A percentile compares a stretch with the other conserved stretches of the same genome.
Evolutionary conservation across 2,113 vertebrate genomes (phyloP).

Genomic region (Platichthys stellatus): DNA sequence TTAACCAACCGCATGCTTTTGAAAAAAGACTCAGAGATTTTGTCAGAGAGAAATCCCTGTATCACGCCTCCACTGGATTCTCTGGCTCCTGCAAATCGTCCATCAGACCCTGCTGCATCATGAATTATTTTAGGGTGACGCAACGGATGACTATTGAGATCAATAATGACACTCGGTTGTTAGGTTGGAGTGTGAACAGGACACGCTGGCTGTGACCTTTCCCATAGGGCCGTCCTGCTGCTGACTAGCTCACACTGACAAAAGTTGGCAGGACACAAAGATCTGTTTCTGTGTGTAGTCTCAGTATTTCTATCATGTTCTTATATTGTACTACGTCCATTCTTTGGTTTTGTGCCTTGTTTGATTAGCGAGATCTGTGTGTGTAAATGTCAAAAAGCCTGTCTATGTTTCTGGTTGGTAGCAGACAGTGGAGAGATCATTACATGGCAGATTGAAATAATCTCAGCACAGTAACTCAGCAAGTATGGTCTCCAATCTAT

Average conservation of each 20-base stretch:
- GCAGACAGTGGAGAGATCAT: constrained; percentile 21
- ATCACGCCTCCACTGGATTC: constrained; percentile 13
- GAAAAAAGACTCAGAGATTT: constrained; percentile 36
- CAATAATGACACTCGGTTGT: constrained; percentile 12
- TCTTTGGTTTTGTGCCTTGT: constrained; percentile 73
- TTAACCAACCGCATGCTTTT: constrained; percentile 56
- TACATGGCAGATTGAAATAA: constrained; percentile 21
- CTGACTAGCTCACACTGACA: constrained; percentile 4
- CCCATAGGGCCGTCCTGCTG: constrained; percentile 37
- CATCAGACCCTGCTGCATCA: constrained; percentile 43
- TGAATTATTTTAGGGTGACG: constrained; percentile 22
- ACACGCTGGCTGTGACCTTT: constrained; percentile 61
- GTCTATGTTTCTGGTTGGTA: constrained; percentile 42
- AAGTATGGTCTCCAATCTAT: neutral
- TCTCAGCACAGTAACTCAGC: constrained; percentile 1
- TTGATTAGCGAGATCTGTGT: constrained; percentile 41
- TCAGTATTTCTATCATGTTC: constrained; percentile 58
- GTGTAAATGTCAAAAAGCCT: constrained; percentile 41
- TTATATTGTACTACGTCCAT: constrained; percentile 61
- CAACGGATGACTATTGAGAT: neutral
- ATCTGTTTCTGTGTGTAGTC: constrained; percentile 36
- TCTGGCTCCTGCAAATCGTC: constrained; percentile 1
- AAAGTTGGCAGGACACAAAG: constrained; percentile 36
- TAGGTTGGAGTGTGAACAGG: constrained; percentile 40
- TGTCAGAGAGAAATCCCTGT: neutral